Evolutionary conservation across 2,888 invertebrate genomes (phyloP), one percentile per base, ranked within the genome.

Genomic region (Cecidostiba fungosa): DNA sequence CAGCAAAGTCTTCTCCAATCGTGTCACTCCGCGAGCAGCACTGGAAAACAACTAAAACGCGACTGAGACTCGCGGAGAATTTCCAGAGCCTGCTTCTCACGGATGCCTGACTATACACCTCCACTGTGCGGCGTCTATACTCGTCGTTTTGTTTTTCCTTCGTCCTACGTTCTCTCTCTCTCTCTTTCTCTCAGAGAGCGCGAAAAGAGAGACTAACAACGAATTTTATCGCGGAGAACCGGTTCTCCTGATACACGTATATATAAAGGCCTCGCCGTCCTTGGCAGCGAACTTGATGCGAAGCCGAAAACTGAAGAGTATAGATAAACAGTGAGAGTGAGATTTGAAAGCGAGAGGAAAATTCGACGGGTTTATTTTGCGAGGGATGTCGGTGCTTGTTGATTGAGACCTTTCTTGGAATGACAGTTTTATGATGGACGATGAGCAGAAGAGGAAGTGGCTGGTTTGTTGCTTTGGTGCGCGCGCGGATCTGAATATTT

Each of bases 231-330:
- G 16, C 50, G 32, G 10, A 12, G 19, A 82, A 82, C 74, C 82
- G 74, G 82, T 6, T 59, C 54, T 5, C 54, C 54, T 1, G n/a
- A 59, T 59, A 8, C 80, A 43, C 12, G 43, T 43, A 12, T 32
- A 10, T 43, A 12, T 43, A 39, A n/a, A n/a, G n/a, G 36, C 12
- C 72, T 36, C 32, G 72, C 23, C 59, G 43, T 62, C 82, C 82
- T 82, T 82, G 82, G 47, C 32, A 82, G 74, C 62, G 74, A 82
- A 82, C 82, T 82, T 82, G 74, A 19, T 23, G 14, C 32, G 47
- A 50, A 81, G 59, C 39, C 5, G 14, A 3, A 32, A 32, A 19
- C 16, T 2, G 76, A 50, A 19, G 23, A 8, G 54, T n/a, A 59
- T n/a, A 23, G 6, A 23, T 50, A 50, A 19, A 59, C 54, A 8